Percentiles rank a stretch among this genome's conserved stretches.
Evolutionary conservation across 2,888 invertebrate genomes (phyloP).

Genomic region (Crepidodera aurea): DNA sequence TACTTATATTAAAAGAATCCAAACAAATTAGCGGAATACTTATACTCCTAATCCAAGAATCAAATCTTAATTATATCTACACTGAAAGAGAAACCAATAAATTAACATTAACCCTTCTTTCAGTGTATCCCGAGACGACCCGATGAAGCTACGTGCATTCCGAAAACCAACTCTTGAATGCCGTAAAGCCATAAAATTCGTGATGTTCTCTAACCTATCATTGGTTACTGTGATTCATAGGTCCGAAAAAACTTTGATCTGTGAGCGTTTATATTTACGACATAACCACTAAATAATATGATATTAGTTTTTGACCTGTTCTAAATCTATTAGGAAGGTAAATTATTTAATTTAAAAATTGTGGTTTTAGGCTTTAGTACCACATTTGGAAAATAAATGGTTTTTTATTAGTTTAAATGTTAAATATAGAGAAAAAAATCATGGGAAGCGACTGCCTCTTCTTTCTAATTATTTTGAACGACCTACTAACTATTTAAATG

Average conservation of each 20-base stretch:
- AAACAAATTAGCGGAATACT: too few species aligned
- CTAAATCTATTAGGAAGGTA: slow-evolving; percentile 14
- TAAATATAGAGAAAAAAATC: too few species aligned
- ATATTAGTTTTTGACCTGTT: slow-evolving; percentile 23
- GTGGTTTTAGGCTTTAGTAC: background rate
- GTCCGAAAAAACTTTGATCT: slow-evolving; percentile 21
- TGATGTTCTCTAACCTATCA: slow-evolving; percentile 35
- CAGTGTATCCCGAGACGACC: slow-evolving; percentile 10
- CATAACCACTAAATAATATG: slow-evolving; percentile 26
- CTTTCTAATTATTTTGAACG: too few species aligned
- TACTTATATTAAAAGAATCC: too few species aligned
- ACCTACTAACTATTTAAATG: too few species aligned
- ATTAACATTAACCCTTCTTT: background rate
- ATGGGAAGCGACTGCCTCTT: too few species aligned
- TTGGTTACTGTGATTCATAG: slow-evolving; percentile 37
- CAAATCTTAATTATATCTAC: background rate
- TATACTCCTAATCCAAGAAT: too few species aligned
- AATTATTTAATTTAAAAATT: slow-evolving; percentile 14
- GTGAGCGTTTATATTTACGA: slow-evolving; percentile 24
- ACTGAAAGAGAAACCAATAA: background rate
- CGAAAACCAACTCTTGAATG: slow-evolving; percentile 17
- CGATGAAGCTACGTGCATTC: slow-evolving; percentile 21
- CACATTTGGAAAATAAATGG: too few species aligned
- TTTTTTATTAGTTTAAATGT: too few species aligned
- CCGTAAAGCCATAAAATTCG: slow-evolving; percentile 36